phyloP scores from a whole-genome alignment of 2,113 vertebrate genomes.

The Neofelis nebulosa region DNA sequence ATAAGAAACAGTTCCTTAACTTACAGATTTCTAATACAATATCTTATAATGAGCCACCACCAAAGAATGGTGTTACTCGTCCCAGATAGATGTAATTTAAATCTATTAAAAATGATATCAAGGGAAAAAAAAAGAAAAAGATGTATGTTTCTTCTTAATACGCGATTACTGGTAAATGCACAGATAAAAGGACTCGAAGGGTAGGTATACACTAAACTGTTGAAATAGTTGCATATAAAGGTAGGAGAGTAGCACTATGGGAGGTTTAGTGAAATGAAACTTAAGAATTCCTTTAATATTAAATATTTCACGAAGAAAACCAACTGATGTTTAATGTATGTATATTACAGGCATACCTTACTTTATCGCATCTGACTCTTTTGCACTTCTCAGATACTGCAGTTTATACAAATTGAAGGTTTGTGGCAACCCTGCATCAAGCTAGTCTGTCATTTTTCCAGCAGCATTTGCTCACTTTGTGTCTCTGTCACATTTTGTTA shows the following conservation, averaged over 20 bases:
- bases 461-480: background rate
- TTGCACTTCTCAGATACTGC: background rate
- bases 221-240: background rate
- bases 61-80: background rate
- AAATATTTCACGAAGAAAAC: background rate
- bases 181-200: background rate
- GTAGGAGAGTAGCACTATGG: background rate
- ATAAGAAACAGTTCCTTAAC: slow-evolving; percentile 84
- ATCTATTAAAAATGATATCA: background rate
- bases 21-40: slow-evolving; percentile 64
- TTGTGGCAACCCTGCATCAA: background rate
- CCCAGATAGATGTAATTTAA: slow-evolving; percentile 12
- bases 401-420: background rate
- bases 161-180: background rate
- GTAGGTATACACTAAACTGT: background rate
- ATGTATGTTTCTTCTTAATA: background rate
- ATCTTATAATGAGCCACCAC: background rate
- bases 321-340: background rate
- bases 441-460: background rate
- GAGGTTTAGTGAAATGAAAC: background rate
- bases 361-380: background rate
- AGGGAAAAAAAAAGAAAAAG: too few relatives aligned
- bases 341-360: background rate
- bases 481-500: background rate
- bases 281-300: background rate